A percentile compares a stretch with the other conserved stretches of the same genome.
These are phyloP conservation scores for Crocodylus rhombifer DNA, from an alignment of 2,797 vertebrate species.

Conservation along the genomic window DNA sequence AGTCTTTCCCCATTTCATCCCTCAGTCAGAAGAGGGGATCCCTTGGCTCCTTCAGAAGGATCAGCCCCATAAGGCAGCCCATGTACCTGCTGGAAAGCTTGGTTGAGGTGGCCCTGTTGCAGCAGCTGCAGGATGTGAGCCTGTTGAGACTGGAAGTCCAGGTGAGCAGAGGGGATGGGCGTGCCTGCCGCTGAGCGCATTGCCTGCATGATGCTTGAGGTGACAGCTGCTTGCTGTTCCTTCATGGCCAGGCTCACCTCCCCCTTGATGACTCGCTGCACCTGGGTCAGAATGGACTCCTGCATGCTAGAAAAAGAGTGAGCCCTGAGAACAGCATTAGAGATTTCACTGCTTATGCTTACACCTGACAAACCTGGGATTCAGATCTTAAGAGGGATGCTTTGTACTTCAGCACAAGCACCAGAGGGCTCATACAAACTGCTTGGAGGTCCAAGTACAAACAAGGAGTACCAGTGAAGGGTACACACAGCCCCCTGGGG, in stretches of 20 bases:
- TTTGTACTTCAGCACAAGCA: neutral
- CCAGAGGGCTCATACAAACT: neutral
- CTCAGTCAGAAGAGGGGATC: neutral
- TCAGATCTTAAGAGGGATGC: neutral
- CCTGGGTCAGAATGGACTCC: constrained; percentile 94
- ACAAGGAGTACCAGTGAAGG: neutral
- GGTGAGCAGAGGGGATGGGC: constrained; percentile 92
- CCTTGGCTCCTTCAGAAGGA: neutral
- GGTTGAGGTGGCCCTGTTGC: constrained; percentile 97
- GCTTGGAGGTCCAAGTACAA: neutral
- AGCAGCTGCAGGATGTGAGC: constrained; percentile 94
- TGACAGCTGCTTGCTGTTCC: constrained; percentile 95
- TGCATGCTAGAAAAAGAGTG: constrained; percentile 86
- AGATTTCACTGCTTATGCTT: neutral
- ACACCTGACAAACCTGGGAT: neutral
- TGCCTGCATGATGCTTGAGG: constrained; percentile 98
- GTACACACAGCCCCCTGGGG: neutral
- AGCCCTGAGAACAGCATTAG: neutral
- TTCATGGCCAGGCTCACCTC: constrained; percentile 97
- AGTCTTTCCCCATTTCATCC: neutral
- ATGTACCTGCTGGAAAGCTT: constrained; percentile 97
- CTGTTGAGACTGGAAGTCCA: constrained; percentile 97
- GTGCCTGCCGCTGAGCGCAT: constrained; percentile 97
- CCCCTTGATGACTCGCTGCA: constrained; percentile 96
- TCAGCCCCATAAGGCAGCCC: neutral